Conservation (phyloP, 1,140 invertebrate species). For the Heliconius congener region DNA sequence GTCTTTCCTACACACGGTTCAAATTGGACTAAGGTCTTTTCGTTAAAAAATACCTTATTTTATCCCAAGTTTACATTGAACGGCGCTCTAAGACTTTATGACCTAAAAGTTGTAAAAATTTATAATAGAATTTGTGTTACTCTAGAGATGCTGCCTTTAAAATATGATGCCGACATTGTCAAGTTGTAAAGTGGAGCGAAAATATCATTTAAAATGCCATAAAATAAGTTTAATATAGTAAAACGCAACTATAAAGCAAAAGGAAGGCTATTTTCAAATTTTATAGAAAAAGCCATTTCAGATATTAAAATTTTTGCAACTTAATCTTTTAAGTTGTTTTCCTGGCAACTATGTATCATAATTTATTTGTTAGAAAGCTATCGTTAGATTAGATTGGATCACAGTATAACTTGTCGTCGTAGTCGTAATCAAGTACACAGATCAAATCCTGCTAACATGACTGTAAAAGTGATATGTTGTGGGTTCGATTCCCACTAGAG, state of each 20-base stretch:
- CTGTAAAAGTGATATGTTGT: too few species aligned
- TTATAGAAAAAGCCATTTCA: background rate
- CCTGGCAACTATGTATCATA: background rate
- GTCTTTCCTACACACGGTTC: background rate
- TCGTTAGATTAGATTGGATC: too few species aligned
- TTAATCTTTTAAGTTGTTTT: background rate
- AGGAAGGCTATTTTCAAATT: background rate
- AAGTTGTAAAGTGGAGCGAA: background rate
- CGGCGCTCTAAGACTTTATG: background rate
- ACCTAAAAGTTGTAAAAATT: slow-evolving; percentile 13
- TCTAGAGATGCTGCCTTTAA: slow-evolving; percentile 9
- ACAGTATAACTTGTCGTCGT: too few species aligned
- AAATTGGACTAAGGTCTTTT: background rate
- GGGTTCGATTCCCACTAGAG: too few species aligned
- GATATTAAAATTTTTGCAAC: background rate
- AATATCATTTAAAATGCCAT: background rate
- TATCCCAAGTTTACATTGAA: slow-evolving; percentile 2
- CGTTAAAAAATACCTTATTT: background rate
- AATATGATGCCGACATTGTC: slow-evolving; percentile 5
- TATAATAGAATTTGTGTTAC: slow-evolving; percentile 6
- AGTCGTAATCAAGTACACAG: too few species aligned
- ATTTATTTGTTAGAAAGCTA: too few species aligned
- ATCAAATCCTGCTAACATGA: too few species aligned
- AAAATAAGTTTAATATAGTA: background rate
- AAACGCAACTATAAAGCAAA: background rate